These are phyloP conservation scores for Heliocidaris erythrogramma DNA, from an alignment of 35 echinoderm and acorn worm species.

Conservation along the genomic window DNA sequence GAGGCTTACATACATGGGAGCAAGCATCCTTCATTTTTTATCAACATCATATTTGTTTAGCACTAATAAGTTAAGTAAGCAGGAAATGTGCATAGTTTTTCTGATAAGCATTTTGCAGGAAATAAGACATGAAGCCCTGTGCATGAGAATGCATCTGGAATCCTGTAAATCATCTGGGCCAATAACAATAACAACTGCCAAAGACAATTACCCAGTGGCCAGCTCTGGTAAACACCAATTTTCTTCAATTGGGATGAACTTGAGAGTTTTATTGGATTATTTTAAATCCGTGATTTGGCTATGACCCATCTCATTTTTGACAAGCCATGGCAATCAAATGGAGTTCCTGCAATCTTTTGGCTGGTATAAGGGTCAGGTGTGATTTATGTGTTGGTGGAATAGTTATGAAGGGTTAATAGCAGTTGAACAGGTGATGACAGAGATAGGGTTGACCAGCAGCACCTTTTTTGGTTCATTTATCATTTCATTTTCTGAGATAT, in stretches of 20 bases:
- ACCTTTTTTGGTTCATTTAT: background rate
- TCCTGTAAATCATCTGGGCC: background rate
- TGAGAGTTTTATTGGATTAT: background rate
- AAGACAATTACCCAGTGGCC: background rate
- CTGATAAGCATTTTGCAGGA: background rate
- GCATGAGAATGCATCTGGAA: constrained; percentile 4
- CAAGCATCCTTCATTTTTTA: too few species aligned
- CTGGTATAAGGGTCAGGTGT: background rate
- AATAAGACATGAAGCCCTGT: background rate
- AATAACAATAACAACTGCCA: background rate
- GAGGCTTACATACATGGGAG: too few species aligned
- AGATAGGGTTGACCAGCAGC: background rate
- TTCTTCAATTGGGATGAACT: background rate
- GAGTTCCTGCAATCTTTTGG: too few species aligned
- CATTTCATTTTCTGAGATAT: background rate
- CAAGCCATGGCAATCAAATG: background rate
- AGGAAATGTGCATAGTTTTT: background rate
- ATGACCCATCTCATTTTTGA: background rate
- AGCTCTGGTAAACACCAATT: background rate
- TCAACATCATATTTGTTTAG: too few species aligned
- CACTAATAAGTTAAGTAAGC: background rate
- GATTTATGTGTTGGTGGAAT: background rate
- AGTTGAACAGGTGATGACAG: background rate
- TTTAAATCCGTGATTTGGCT: background rate
- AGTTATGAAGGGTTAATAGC: background rate